Conservation (phyloP, 2,113 vertebrate species). For the Pycnonotus jocosus region DNA sequence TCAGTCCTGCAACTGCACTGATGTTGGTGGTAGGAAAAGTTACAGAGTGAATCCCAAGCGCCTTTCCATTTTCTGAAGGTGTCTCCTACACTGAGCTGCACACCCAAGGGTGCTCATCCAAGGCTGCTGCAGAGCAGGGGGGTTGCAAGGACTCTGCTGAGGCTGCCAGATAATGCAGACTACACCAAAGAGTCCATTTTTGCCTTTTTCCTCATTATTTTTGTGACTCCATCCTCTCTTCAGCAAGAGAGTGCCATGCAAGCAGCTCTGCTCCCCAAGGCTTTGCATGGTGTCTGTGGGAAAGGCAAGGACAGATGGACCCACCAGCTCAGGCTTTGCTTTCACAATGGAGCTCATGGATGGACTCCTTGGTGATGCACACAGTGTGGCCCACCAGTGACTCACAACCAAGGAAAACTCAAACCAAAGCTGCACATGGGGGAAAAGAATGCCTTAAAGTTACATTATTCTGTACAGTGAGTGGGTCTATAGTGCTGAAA, state of each 20-base stretch:
- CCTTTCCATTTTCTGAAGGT: background rate
- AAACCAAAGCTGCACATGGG: background rate
- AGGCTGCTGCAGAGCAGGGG: background rate
- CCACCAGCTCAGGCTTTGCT: background rate
- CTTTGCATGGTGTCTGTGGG: background rate
- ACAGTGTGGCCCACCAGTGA: background rate
- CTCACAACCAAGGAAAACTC: background rate
- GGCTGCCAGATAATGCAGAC: background rate
- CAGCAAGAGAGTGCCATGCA: background rate
- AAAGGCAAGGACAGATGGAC: background rate
- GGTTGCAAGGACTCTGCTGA: background rate
- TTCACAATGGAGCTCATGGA: background rate
- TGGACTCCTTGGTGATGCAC: background rate
- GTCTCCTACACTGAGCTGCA: background rate
- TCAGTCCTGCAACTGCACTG: background rate
- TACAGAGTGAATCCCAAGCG: background rate
- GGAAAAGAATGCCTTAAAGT: background rate
- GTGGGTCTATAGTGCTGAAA: background rate
- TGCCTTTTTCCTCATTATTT: background rate
- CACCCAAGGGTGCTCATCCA: background rate
- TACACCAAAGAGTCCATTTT: fast-evolving
- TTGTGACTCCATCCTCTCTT: background rate
- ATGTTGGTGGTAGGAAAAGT: background rate
- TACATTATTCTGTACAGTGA: background rate
- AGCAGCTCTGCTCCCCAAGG: fast-evolving